phyloP scores from a whole-genome alignment of 2,113 vertebrate genomes.

The Myiopsitta monachus region DNA sequence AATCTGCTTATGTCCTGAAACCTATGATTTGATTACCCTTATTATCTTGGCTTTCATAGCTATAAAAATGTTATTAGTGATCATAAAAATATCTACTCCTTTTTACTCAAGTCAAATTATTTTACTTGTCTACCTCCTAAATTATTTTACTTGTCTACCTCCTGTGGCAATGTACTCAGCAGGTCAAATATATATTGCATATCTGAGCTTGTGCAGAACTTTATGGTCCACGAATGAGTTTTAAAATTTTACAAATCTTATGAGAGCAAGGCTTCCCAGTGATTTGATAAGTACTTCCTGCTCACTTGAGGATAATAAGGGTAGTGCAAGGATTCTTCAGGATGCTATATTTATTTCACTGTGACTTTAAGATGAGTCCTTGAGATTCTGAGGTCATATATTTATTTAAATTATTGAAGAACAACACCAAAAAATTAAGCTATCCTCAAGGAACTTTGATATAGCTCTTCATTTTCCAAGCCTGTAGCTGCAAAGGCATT shows the following conservation, averaged over 20 bases:
- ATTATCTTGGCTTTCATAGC: slow-evolving; percentile 48
- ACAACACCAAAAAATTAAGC: neutral
- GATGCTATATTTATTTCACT: neutral
- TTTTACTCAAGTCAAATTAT: slow-evolving; percentile 44
- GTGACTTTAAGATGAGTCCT: neutral
- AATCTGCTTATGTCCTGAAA: slow-evolving; percentile 43
- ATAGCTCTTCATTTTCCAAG: neutral
- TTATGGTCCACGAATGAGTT: slow-evolving; percentile 26
- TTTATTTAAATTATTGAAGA: neutral
- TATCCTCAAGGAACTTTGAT: neutral
- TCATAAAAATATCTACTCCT: slow-evolving; percentile 56
- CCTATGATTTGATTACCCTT: slow-evolving; percentile 37
- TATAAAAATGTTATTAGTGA: slow-evolving; percentile 61
- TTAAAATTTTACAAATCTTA: slow-evolving; percentile 48
- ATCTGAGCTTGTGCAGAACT: slow-evolving; percentile 11
- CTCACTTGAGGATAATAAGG: neutral
- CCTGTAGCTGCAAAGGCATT: neutral
- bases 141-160: slow-evolving; percentile 33
- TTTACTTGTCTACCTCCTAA: slow-evolving; percentile 29
- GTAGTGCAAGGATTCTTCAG: neutral
- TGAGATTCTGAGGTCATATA: neutral
- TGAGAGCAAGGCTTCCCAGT: neutral
- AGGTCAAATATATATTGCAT: slow-evolving; percentile 9
- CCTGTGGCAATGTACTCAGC: neutral
- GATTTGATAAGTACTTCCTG: neutral